These are phyloP conservation scores for Enteromius fasciolatus DNA, from an alignment of 2,797 vertebrate species.

Conservation along the genomic window DNA sequence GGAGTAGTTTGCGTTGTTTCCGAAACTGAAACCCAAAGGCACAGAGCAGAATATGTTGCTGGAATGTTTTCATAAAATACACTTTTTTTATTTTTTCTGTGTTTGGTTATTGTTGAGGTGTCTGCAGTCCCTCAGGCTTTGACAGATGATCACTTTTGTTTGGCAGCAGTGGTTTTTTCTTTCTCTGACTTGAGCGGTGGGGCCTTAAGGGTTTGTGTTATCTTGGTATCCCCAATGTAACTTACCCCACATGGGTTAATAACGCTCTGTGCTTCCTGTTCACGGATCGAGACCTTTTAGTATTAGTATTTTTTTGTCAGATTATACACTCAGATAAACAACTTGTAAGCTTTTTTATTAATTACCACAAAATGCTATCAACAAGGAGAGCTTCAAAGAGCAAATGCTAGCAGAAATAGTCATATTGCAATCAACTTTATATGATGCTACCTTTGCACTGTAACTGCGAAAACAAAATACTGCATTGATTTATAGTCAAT, in stretches of 20 bases:
- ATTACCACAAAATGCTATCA: neutral
- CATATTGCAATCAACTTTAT: neutral
- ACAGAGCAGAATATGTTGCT: neutral
- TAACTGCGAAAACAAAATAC: neutral
- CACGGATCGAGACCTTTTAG: neutral
- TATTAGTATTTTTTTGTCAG: slow-evolving; percentile 9
- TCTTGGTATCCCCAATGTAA: slow-evolving; percentile 8
- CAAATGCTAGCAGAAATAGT: neutral
- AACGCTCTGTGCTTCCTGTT: neutral
- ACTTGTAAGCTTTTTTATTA: neutral
- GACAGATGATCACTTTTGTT: slow-evolving; percentile 38
- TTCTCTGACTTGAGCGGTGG: slow-evolving; percentile 31
- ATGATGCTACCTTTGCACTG: neutral
- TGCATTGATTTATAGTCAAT: slow-evolving; percentile 7
- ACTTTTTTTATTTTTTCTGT: neutral
- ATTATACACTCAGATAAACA: neutral
- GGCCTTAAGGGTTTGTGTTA: slow-evolving; percentile 25
- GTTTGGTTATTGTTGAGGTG: slow-evolving; percentile 25
- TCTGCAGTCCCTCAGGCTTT: slow-evolving; percentile 10
- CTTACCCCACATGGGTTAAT: neutral
- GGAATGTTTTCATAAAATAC: slow-evolving; percentile 2
- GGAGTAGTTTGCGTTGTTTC: slow-evolving; percentile 3
- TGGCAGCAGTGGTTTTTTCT: slow-evolving; percentile 9
- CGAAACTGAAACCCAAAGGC: neutral
- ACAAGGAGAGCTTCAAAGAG: neutral